Evolutionary conservation across 2,888 invertebrate genomes (phyloP), one percentile per base, ranked within the genome.

Genomic region (Chironomus riparius): DNA sequence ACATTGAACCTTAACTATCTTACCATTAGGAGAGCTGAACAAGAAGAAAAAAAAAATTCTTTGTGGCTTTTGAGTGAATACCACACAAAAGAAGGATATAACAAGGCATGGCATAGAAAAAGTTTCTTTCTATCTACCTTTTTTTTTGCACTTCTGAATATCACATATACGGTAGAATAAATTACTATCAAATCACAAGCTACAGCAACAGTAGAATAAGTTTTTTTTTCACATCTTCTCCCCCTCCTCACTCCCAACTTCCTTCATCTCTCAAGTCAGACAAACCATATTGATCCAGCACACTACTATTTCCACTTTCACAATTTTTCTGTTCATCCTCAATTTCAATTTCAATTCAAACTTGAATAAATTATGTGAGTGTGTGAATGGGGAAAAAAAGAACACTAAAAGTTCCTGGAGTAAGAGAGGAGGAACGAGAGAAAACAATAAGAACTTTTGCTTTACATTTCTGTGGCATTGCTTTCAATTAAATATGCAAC

Each of bases 291-390:
- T 47, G 70, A 70, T 70, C 38, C 47, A 38, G 18, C 18, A 38
- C 28, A 28, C n/a, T 28, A 28, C 28, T 28, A 28, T 28, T 28
- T 28, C 28, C 28, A 28, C 15, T 47, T 47, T 15, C 38, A 38
- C 68, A 47, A 7, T 38, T 47, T n/a, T 28, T 38, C 10, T 38
- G 38, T 38, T 38, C 38, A 38, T 38, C 38, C 38, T 56, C 56
- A 56, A 50, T 56, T 56, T 56, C 18, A 56, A 56, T 18, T 56
- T 56, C 56, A 56, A 50, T 18, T 56, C 18, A 13, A 50, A 50
- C 50, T 50, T 71, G 71, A 71, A 71, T 71, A 71, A 71, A 71
- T 71, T 71, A 71, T 71, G n/a, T 56, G 56, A 15, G 18, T 56
- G 56, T 56, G 50, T 50, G 13, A n/a, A 18, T 18, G n/a, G 56